A percentile compares a stretch with the other conserved stretches of the same genome.
These are phyloP conservation scores for Zaprionus lachaisei DNA, from an alignment of 1,140 invertebrate species.

Conservation along the genomic window DNA sequence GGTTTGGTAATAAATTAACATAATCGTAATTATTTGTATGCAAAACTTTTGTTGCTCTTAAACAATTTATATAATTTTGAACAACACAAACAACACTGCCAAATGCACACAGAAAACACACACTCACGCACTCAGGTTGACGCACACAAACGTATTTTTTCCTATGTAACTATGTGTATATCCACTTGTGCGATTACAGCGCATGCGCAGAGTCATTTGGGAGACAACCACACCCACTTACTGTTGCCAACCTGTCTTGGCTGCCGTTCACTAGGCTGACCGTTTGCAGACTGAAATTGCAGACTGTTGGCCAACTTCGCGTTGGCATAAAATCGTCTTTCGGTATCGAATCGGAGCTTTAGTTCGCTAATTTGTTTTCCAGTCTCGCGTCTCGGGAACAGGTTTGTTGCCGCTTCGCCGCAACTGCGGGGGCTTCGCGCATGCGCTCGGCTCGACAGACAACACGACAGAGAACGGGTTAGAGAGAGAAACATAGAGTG, in stretches of 20 bases:
- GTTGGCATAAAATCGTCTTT: constrained; percentile 71
- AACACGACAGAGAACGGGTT: constrained; percentile 3
- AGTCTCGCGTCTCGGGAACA: constrained; percentile 55
- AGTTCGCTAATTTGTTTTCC: constrained; percentile 70
- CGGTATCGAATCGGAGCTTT: constrained; percentile 54
- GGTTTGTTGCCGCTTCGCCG: constrained; percentile 71
- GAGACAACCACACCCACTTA: constrained; percentile 66
- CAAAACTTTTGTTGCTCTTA: constrained; percentile 47
- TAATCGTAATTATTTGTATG: constrained; percentile 25
- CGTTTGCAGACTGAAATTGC: constrained; percentile 84
- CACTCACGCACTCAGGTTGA: neutral
- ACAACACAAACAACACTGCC: constrained; percentile 46
- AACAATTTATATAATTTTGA: constrained; percentile 60
- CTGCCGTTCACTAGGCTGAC: constrained; percentile 82
- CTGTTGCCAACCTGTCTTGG: constrained; percentile 68
- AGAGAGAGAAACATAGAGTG: constrained; percentile 19
- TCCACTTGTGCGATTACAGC: constrained; percentile 54
- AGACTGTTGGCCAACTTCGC: constrained; percentile 79
- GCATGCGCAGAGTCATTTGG: constrained; percentile 38
- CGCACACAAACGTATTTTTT: constrained; percentile 12
- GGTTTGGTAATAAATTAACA: constrained; percentile 20
- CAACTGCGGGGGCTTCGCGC: constrained; percentile 57
- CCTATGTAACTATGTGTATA: constrained; percentile 39
- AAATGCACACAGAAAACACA: constrained; percentile 16
- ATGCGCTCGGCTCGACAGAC: constrained; percentile 47